Conservation (phyloP, 2,888 invertebrate species). For the Nycteola revayana region DNA sequence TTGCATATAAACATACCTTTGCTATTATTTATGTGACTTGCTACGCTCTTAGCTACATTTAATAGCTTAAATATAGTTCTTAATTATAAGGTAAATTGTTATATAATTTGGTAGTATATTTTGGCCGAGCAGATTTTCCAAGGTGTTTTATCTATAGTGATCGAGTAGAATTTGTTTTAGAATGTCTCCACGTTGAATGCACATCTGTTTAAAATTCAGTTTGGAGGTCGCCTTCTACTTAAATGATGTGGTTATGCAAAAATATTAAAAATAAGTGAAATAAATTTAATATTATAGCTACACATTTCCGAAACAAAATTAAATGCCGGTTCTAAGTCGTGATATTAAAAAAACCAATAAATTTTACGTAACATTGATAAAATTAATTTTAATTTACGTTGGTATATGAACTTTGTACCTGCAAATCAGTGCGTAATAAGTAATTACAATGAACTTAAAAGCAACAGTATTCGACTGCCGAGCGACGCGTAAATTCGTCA, state of each 20-base stretch:
- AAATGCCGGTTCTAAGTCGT: conserved; percentile 68
- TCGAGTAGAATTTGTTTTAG: conserved; percentile 5
- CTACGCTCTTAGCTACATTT: conserved; percentile 20
- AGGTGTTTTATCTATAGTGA: background rate
- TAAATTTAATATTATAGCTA: conserved; percentile 67
- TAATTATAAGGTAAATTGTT: background rate
- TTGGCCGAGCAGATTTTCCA: no score
- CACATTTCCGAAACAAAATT: conserved; percentile 72
- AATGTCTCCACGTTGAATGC: conserved; percentile 22
- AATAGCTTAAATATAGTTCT: conserved; percentile 20
- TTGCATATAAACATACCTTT: conserved; percentile 13
- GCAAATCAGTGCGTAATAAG: conserved; percentile 65
- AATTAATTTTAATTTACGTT: no score
- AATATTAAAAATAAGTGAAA: conserved; percentile 62
- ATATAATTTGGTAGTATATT: no score
- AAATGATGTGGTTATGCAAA: conserved; percentile 43
- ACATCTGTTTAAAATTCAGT: conserved; percentile 44
- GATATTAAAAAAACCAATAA: conserved; percentile 45
- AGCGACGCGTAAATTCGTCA: conserved; percentile 41
- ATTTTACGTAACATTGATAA: no score
- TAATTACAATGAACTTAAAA: conserved; percentile 54
- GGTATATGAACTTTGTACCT: conserved; percentile 21
- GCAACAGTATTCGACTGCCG: no score
- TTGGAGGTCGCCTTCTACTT: conserved; percentile 61
- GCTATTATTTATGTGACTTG: conserved; percentile 21